Conservation (phyloP, 2,888 invertebrate genomes). For the Antitype chi region DNA sequence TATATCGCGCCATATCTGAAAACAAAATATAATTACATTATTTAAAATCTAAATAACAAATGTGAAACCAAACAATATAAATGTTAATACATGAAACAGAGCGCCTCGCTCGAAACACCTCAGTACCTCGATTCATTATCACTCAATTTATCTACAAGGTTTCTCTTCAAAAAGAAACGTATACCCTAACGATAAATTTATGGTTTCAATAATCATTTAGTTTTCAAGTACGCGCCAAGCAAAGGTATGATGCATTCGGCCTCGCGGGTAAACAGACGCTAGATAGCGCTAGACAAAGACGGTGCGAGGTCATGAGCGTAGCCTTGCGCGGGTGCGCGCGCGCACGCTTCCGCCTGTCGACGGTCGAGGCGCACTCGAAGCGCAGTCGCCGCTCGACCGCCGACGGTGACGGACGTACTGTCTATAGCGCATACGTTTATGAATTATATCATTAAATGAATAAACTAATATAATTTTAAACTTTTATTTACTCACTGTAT, state of each 20-base stretch:
- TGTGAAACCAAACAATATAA: constrained; percentile 31
- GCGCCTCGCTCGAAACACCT: constrained; percentile 53
- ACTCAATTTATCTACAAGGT: constrained; percentile 81
- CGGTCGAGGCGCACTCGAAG: constrained; percentile 74
- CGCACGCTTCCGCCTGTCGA: constrained; percentile 88
- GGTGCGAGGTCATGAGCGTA: constrained; percentile 90
- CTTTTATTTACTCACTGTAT: background rate
- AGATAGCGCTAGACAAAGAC: constrained; percentile 90
- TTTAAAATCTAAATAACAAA: constrained; percentile 32
- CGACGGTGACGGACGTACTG: constrained; percentile 72
- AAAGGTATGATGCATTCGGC: constrained; percentile 89
- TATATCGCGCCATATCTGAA: constrained; percentile 85
- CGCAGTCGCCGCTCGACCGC: constrained; percentile 76
- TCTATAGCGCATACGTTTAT: constrained; percentile 3
- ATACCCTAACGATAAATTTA: constrained; percentile 76
- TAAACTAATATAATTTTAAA: constrained; percentile 10
- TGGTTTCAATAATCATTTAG: constrained; percentile 83
- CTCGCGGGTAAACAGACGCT: constrained; percentile 89
- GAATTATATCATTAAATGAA: constrained; percentile 2
- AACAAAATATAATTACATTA: constrained; percentile 48
- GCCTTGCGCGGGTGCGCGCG: constrained; percentile 89
- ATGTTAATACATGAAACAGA: constrained; percentile 54
- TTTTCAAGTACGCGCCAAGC: constrained; percentile 81
- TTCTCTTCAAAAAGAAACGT: constrained; percentile 75
- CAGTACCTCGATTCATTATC: constrained; percentile 71